Conservation (phyloP, 2,113 vertebrate genomes). For the Cnemophilus loriae region DNA sequence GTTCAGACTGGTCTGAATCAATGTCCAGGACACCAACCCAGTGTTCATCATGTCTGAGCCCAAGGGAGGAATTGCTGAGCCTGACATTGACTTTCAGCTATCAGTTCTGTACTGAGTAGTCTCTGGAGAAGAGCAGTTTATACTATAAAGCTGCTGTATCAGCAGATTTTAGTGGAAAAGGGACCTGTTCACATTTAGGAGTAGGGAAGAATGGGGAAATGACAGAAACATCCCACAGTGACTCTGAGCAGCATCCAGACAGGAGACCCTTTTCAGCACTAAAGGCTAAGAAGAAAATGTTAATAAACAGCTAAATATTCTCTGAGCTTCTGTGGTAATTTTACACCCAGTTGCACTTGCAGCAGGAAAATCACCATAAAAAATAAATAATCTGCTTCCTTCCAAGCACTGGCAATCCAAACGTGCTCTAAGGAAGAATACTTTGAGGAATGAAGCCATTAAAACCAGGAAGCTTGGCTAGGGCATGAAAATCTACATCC, state of each 20-base stretch:
- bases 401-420: not conserved
- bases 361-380: not conserved
- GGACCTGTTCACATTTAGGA: not conserved
- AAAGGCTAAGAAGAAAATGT: not conserved
- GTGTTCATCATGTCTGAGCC: not conserved
- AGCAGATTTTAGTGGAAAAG: not conserved
- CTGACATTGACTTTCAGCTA: not conserved
- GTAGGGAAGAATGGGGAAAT: not conserved
- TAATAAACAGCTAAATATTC: not conserved
- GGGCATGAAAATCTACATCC: not conserved
- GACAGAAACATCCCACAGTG: not conserved
- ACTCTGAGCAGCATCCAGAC: not conserved
- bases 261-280: not conserved
- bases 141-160: not conserved
- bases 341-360: conserved; percentile 4
- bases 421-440: not conserved
- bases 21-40: not conserved
- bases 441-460: not conserved
- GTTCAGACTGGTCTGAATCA: not conserved
- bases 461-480: not conserved
- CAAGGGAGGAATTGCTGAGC: not conserved
- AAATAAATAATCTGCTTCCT: not conserved
- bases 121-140: not conserved
- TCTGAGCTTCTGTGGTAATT: not conserved
- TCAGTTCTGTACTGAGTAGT: not conserved